Evolutionary conservation across 2,113 vertebrate genomes (phyloP), one percentile per base, ranked within the genome.

Genomic region (Brachionichthys hirsutus): DNA sequence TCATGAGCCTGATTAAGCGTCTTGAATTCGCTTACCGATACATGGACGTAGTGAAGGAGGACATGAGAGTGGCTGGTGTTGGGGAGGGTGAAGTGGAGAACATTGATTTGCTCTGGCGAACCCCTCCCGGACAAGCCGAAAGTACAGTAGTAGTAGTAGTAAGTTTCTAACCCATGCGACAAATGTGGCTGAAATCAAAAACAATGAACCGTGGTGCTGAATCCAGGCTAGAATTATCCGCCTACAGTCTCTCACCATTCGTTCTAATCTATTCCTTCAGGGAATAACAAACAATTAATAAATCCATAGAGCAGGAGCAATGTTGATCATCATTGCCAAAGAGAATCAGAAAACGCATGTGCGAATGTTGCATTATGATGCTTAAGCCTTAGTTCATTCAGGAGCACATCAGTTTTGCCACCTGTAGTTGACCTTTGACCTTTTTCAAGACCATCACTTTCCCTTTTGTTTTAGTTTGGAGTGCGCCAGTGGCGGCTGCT

Each of bases 161-260:
- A n/a, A n/a, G n/a, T 70, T 73, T 54, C 57, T 73, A 48, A 61
- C 42, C 63, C 67, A 65, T 80, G 67, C 67, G 82, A 85, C 44
- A 70, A 73, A 80, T 77, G 59, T 67, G 67, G 76, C 64, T 47
- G 71, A 73, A 79, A 69, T 79, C 70, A 79, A 85, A 76, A 38
- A 80, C 34, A 73, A 44, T 13, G 54, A 47, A 70, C 52, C 61
- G 42, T 53, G 50, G 30, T 65, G 67, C 51, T 67, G 61, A 54
- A 79, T 79, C 66, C 15, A 16, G 55, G 49, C 73, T 47, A 76
- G 72, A 67, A 61, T 73, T 80, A 76, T 83, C 80, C 78, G 66
- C 86, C 86, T 75, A 75, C 83, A 66, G 77, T 83, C 82, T 88
- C 66, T 81, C 81, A 81, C 63, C 68, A 74, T 48, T 59, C 43